Percentiles rank a stretch among this genome's conserved stretches.
These are phyloP conservation scores for Myanophis thanlyinensis DNA, from an alignment of 2,113 vertebrate species.

Conservation along the genomic window DNA sequence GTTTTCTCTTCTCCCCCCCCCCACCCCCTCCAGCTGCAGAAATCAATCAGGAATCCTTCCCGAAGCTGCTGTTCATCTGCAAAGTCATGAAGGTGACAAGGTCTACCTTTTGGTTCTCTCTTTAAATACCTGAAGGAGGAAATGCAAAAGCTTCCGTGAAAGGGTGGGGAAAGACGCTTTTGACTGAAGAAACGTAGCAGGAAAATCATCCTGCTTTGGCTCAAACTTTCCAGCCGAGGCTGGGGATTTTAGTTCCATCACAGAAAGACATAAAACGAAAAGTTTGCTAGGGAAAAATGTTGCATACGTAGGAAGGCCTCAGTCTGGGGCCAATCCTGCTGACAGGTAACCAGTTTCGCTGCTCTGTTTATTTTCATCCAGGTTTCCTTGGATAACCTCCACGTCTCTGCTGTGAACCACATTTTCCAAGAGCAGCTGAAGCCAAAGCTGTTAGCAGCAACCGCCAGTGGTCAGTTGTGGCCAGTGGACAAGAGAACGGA, in stretches of 20 bases:
- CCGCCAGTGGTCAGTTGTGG: conserved; percentile 59
- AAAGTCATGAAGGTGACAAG: conserved; percentile 92
- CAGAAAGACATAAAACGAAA: background rate
- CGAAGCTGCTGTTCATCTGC: conserved; percentile 87
- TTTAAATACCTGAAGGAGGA: background rate
- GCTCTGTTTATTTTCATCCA: conserved; percentile 42
- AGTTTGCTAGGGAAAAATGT: background rate
- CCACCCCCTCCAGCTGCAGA: conserved; percentile 77
- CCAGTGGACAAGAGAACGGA: conserved; percentile 73
- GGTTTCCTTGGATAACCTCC: conserved; percentile 88
- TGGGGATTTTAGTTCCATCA: background rate
- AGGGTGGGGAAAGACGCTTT: background rate
- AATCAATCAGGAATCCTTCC: conserved; percentile 89
- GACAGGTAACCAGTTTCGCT: too few relatives aligned
- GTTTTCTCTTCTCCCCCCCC: conserved; percentile 7
- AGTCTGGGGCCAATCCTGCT: too few relatives aligned
- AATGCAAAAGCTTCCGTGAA: background rate
- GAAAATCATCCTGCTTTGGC: background rate
- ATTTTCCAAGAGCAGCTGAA: conserved; percentile 88
- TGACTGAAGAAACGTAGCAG: background rate
- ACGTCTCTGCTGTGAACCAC: conserved; percentile 84
- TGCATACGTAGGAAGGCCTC: too few relatives aligned
- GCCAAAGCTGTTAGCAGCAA: conserved; percentile 79
- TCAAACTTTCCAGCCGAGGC: background rate
- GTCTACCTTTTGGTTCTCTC: background rate